These are phyloP conservation scores for Helarctos malayanus DNA, from an alignment of 2,797 vertebrate genomes.

Conservation along the genomic window DNA sequence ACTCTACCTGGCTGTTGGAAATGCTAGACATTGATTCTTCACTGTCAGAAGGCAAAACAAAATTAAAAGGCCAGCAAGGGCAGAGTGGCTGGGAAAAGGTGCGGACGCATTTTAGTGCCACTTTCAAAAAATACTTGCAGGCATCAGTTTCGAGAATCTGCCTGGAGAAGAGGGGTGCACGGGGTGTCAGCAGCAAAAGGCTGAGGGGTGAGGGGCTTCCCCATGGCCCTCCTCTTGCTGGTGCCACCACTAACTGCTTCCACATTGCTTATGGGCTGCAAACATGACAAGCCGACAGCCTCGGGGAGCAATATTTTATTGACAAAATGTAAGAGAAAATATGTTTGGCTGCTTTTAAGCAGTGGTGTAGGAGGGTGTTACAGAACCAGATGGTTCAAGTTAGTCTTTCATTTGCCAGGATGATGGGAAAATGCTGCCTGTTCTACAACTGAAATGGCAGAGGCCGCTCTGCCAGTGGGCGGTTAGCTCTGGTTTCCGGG, in stretches of 20 bases:
- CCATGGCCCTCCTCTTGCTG: background rate
- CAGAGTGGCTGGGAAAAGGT: conserved; percentile 74
- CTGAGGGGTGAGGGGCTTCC: background rate
- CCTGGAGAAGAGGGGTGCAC: background rate
- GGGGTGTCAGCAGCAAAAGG: background rate
- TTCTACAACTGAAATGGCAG: background rate
- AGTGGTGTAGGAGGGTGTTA: conserved; percentile 78
- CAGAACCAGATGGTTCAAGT: conserved; percentile 79
- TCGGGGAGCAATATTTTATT: conserved; percentile 74
- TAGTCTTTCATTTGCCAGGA: conserved; percentile 80
- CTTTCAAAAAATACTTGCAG: conserved; percentile 78
- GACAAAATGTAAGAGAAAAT: conserved; percentile 71
- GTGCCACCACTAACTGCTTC: background rate
- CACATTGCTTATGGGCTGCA: conserved; percentile 14
- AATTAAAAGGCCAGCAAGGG: conserved; percentile 86
- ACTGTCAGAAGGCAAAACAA: conserved; percentile 83
- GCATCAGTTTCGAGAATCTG: conserved; percentile 76
- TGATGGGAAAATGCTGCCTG: background rate
- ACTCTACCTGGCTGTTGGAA: conserved; percentile 88
- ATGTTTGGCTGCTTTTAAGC: conserved; percentile 56
- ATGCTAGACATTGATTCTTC: conserved; percentile 86
- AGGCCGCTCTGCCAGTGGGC: background rate
- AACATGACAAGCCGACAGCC: conserved; percentile 31
- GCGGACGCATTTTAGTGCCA: conserved; percentile 83
- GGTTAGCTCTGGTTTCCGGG: background rate